phyloP scores from a whole-genome alignment of 2,888 invertebrate species.

The Myopa tessellatipennis region DNA sequence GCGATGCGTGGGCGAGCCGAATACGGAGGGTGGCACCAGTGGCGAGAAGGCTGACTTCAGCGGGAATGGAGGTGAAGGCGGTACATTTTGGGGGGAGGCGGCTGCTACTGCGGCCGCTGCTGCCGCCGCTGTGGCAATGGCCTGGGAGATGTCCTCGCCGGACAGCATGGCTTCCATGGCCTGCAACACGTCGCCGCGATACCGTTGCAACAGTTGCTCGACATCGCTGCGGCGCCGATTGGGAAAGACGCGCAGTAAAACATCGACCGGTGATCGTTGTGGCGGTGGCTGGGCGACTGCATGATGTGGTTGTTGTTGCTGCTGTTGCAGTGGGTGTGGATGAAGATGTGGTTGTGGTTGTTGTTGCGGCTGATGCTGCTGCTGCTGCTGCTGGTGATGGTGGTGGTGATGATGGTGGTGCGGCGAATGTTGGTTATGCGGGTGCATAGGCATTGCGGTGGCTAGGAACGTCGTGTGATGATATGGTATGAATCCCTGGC shows the following conservation, averaged over 20 bases:
- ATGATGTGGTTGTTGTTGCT: slow-evolving; percentile 46
- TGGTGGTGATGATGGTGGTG: slow-evolving; percentile 54
- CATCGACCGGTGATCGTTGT: slow-evolving; percentile 85
- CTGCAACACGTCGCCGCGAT: slow-evolving; percentile 89
- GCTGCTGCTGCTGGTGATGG: slow-evolving; percentile 50
- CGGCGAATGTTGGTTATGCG: slow-evolving; percentile 45
- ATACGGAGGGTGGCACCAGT: slow-evolving; percentile 70
- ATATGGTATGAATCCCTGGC: slow-evolving; percentile 69
- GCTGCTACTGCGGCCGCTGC: slow-evolving; percentile 67
- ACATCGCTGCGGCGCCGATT: slow-evolving; percentile 87
- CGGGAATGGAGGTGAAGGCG: slow-evolving; percentile 66
- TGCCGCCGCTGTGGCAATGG: slow-evolving; percentile 49
- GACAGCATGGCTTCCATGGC: slow-evolving; percentile 93
- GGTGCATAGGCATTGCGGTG: slow-evolving; percentile 51
- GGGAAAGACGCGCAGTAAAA: slow-evolving; percentile 89
- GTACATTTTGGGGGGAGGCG: slow-evolving; percentile 56
- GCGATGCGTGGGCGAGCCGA: slow-evolving; percentile 66
- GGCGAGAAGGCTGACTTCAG: slow-evolving; percentile 82
- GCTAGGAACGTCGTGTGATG: slow-evolving; percentile 67
- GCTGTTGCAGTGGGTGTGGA: slow-evolving; percentile 46
- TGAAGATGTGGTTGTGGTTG: slow-evolving; percentile 44
- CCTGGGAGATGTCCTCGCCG: slow-evolving; percentile 69
- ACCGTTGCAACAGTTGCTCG: slow-evolving; percentile 84
- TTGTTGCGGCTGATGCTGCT: slow-evolving; percentile 52
- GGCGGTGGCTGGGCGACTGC: slow-evolving; percentile 52